Percentiles rank a stretch among this genome's conserved stretches.
Conservation (phyloP, 2,113 vertebrate species). For the Telmatochromis sp. region DNA sequence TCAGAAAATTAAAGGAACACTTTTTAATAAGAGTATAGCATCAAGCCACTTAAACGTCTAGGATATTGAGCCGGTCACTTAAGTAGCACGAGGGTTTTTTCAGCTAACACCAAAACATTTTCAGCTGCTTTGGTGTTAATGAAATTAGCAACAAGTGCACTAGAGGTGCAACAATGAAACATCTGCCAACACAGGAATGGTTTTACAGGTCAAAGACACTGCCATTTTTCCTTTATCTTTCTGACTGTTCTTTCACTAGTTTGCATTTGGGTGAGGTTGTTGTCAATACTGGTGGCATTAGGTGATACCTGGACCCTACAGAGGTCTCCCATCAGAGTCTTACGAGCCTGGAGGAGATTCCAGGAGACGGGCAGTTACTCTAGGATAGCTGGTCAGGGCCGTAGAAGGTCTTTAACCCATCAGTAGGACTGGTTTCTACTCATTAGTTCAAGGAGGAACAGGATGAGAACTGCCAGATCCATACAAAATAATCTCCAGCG, state of each 20-base stretch:
- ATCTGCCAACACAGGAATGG: not conserved
- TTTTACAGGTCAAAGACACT: not conserved
- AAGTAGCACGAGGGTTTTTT: not conserved
- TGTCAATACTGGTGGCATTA: not conserved
- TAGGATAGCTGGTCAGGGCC: not conserved
- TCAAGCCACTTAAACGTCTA: not conserved
- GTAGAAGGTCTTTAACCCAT: not conserved
- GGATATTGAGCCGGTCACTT: not conserved
- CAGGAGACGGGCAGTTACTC: not conserved
- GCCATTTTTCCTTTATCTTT: not conserved
- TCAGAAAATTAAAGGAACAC: not conserved
- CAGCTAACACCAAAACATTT: not conserved
- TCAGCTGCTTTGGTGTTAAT: not conserved
- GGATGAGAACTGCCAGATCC: not conserved
- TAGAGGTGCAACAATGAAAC: not conserved
- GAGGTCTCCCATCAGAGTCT: not conserved
- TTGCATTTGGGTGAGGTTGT: not conserved
- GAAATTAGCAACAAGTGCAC: not conserved
- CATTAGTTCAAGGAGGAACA: not conserved
- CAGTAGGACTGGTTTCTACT: not conserved
- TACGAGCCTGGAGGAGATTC: not conserved
- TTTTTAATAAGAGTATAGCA: not conserved
- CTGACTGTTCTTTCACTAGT: not conserved
- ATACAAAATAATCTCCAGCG: not conserved
- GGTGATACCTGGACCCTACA: not conserved